These are phyloP conservation scores for Helobdella robusta DNA, from an alignment of 2,888 invertebrate species.

Conservation along the genomic window DNA sequence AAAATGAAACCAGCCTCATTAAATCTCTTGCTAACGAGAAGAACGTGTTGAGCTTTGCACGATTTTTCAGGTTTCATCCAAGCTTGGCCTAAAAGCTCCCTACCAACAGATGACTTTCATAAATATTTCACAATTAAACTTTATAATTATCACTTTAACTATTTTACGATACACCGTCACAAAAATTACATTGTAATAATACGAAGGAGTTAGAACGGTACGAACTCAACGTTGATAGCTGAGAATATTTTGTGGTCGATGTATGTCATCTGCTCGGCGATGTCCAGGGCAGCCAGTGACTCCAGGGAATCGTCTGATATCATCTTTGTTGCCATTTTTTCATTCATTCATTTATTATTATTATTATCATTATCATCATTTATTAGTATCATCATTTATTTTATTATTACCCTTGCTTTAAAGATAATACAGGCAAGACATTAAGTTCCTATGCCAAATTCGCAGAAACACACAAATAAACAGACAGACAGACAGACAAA, in stretches of 20 bases:
- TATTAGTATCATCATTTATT: too few species aligned
- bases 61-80: constrained; percentile 83
- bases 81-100: constrained; percentile 48
- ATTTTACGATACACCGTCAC: background rate
- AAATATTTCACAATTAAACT: background rate
- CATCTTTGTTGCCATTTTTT: too few species aligned
- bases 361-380: too few species aligned
- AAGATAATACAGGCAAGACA: too few species aligned
- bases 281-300: constrained; percentile 74
- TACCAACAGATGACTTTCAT: too few species aligned
- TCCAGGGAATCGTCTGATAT: constrained; percentile 66
- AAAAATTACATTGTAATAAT: background rate
- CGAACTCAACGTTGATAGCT: constrained; percentile 76
- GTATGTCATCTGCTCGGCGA: constrained; percentile 84
- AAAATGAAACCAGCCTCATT: constrained; percentile 61
- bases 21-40: constrained; percentile 76
- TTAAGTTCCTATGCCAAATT: too few species aligned
- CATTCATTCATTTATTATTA: too few species aligned
- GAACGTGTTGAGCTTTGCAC: constrained; percentile 61
- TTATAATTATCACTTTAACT: background rate
- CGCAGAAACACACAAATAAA: too few species aligned
- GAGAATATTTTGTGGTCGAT: constrained; percentile 83
- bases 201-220: constrained; percentile 38
- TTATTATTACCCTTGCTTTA: too few species aligned
- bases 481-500: too few species aligned